Percentiles rank a stretch among this genome's conserved stretches.
phyloP scores from a whole-genome alignment of 2,113 vertebrate genomes.

The Gorsachius goisagi region DNA sequence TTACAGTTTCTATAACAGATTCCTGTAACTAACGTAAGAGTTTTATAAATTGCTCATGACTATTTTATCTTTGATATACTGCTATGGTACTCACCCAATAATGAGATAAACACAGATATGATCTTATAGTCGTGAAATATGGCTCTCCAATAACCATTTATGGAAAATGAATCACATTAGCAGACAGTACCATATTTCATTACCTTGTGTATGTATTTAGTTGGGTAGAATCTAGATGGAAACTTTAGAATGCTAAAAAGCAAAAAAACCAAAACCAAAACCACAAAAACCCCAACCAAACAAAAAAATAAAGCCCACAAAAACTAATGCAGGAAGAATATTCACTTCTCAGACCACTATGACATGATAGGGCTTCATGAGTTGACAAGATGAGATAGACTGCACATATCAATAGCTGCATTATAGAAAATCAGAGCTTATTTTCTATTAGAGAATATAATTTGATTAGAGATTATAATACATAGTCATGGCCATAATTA shows the following conservation, averaged over 20 bases:
- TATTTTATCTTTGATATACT: background rate
- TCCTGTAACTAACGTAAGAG: background rate
- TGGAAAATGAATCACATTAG: conserved; percentile 1
- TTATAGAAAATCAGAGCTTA: background rate
- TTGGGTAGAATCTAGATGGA: background rate
- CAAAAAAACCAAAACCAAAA: background rate
- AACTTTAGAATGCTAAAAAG: background rate
- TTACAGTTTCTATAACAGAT: background rate
- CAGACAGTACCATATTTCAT: background rate
- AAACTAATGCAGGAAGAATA: background rate
- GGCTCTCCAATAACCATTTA: background rate
- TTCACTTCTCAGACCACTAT: background rate
- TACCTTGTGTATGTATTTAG: background rate
- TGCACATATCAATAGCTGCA: background rate
- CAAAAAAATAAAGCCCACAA: background rate
- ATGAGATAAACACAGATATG: conserved; percentile 12
- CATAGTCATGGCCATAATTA: background rate
- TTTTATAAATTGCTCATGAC: background rate
- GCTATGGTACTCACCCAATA: background rate
- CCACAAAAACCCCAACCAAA: accelerated
- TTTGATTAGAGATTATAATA: background rate
- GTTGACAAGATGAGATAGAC: background rate
- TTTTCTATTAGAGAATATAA: background rate
- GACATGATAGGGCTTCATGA: background rate
- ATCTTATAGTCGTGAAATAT: conserved; percentile 15